Conservation (phyloP, 2,888 invertebrate genomes). For the Protonemura montana region DNA sequence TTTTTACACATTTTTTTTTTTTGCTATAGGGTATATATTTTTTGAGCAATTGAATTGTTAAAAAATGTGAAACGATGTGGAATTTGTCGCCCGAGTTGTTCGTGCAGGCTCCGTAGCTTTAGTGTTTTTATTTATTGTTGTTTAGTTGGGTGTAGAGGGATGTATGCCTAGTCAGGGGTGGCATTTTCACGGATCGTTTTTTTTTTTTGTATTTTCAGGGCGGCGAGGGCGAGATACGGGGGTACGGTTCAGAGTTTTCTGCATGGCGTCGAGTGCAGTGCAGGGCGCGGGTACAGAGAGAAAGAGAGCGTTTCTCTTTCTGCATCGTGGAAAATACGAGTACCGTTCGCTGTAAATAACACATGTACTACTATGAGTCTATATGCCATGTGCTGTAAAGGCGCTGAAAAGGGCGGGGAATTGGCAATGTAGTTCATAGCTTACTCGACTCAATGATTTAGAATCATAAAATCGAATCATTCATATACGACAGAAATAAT, state of each 20-base stretch:
- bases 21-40: conserved; percentile 28
- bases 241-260: too few relatives aligned
- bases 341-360: not conserved
- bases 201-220: too few relatives aligned
- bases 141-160: not conserved
- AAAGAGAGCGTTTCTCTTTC: not conserved
- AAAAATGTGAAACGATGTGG: conserved; percentile 45
- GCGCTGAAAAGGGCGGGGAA: too few relatives aligned
- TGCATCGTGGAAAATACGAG: not conserved
- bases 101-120: not conserved
- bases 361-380: too few relatives aligned
- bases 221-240: too few relatives aligned
- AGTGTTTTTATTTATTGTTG: not conserved
- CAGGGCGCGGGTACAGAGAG: not conserved
- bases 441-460: too few relatives aligned
- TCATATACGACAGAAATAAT: too few relatives aligned
- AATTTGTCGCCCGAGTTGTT: conserved; percentile 17
- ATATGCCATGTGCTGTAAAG: too few relatives aligned
- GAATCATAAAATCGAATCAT: too few relatives aligned
- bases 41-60: conserved; percentile 43
- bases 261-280: too few relatives aligned
- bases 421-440: too few relatives aligned
- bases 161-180: conserved; percentile 14
- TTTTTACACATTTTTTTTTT: not conserved
- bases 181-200: not conserved